Evolutionary conservation across 1,140 invertebrate species (phyloP), one percentile per base, ranked within the genome.

Genomic region (Ditylenchus dipsaci): DNA sequence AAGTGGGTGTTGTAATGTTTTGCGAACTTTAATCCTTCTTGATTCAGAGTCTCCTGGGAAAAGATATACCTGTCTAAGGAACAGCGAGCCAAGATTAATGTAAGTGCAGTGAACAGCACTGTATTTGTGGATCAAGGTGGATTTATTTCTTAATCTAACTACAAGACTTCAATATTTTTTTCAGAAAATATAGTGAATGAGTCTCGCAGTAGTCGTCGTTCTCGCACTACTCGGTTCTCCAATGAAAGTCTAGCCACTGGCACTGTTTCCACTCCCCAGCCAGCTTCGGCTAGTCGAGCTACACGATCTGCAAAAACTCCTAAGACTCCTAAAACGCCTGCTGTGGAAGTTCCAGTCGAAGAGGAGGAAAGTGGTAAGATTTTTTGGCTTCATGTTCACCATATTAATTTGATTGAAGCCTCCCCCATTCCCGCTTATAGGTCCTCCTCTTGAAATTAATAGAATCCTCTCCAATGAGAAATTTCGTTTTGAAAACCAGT

Each of bases 51-150:
- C 21, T 26, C 62, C 9, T 80, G 78, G 78, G 33, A 68, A 9
- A 74, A 80, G 43, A 17, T 80, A 1, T 67, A 62, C 26, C 59
- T 80, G 9, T 67, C 72, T 59, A 73, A 62, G 23, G 42, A 67
- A 3, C 68, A 76, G 65, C 38, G 42, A 0, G 61, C 66, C 65
- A 65, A 43, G 69, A 76, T 26, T 11, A 38, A 38, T 38, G 65
- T 72, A 1, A 65, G 69, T 19, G 23, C 75, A n/a, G 29, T 45
- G 29, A 45, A 61, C 27, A 61, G 19, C n/a, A 19, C 59, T 33
- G 29, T 61, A n/a, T 19, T 23, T 45, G 42, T 33, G n/a, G 59
- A 53, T 17, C n/a, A 17, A 61, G 27, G 59, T 61, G 3, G 7
- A 45, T 19, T 61, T 33, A 17, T 61, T 45, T 33, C n/a, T n/a